These are phyloP conservation scores for Rotaria sp. DNA, from an alignment of 2,888 invertebrate species.

Conservation along the genomic window DNA sequence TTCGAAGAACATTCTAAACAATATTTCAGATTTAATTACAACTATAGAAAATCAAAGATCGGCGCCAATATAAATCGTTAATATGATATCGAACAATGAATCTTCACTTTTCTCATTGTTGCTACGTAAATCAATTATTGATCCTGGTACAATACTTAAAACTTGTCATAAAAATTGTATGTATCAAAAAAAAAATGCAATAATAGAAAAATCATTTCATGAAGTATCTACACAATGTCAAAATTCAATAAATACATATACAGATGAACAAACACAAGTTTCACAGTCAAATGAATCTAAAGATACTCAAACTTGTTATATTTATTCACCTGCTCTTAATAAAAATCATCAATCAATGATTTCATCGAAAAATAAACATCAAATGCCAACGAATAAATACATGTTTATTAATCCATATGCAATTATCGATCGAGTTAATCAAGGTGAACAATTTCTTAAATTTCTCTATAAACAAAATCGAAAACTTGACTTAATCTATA, in stretches of 20 bases:
- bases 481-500: background rate
- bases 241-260: background rate
- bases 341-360: background rate
- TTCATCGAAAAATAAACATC: background rate
- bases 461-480: background rate
- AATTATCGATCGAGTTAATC: background rate
- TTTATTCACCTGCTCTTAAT: background rate
- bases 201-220: background rate
- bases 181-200: background rate
- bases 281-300: background rate
- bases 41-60: background rate
- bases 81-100: background rate
- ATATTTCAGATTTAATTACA: background rate
- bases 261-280: background rate
- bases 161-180: slow-evolving; percentile 8
- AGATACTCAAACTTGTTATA: background rate
- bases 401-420: slow-evolving; percentile 4
- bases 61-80: background rate
- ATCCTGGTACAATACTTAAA: background rate
- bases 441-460: background rate
- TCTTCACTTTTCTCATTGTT: background rate
- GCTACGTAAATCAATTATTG: background rate
- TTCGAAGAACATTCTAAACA: too few relatives aligned
- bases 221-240: background rate
- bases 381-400: background rate